These are phyloP conservation scores for Pangasius djambal DNA, from an alignment of 2,797 vertebrate genomes.

Conservation along the genomic window DNA sequence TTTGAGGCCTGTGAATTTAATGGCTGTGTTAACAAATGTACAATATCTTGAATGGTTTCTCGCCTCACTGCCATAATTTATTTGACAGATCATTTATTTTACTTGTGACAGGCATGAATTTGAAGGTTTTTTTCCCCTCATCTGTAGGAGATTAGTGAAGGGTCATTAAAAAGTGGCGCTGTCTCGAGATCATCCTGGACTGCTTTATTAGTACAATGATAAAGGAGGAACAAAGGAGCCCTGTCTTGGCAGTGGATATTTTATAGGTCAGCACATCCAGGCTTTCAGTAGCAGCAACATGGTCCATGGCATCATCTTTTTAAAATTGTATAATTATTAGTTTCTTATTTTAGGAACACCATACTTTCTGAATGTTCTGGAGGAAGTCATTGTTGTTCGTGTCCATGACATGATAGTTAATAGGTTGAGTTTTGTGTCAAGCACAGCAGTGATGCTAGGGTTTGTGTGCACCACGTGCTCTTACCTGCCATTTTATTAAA, in stretches of 20 bases:
- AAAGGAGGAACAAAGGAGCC: not conserved
- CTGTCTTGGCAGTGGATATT: not conserved
- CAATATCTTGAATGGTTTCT: not conserved
- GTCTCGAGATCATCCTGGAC: not conserved
- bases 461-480: not conserved
- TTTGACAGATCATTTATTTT: not conserved
- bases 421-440: not conserved
- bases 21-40: not conserved
- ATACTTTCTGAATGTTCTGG: not conserved
- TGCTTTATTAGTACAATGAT: not conserved
- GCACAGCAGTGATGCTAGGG: not conserved
- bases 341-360: not conserved
- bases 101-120: not conserved
- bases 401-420: not conserved
- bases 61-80: not conserved
- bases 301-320: not conserved
- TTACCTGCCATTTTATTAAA: not conserved
- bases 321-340: too few species aligned
- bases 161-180: not conserved
- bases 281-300: not conserved
- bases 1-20: not conserved
- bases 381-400: not conserved
- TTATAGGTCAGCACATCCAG: not conserved
- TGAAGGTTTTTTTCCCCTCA: not conserved
- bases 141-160: conserved; percentile 5